phyloP scores from a whole-genome alignment of 2,797 vertebrate genomes.

The Parauchenoglanis punctatus region DNA sequence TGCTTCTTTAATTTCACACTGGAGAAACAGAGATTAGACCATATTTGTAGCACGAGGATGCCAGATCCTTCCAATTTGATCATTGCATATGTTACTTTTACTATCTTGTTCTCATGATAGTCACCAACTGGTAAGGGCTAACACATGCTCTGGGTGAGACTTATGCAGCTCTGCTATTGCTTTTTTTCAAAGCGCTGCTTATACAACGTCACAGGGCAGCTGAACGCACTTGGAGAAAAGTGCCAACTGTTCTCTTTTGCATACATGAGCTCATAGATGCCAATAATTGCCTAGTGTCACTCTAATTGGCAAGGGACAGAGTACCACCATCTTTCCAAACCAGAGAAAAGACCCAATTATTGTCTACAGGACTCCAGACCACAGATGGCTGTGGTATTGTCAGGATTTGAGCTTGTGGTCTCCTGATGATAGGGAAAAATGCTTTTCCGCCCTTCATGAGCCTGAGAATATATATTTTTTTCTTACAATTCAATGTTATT shows the following conservation, averaged over 20 bases:
- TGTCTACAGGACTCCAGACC: background rate
- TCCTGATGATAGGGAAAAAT: slow-evolving; percentile 7
- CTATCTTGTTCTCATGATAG: background rate
- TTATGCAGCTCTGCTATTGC: background rate
- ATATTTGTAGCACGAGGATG: background rate
- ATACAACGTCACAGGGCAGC: background rate
- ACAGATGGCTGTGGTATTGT: slow-evolving; percentile 11
- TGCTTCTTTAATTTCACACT: background rate
- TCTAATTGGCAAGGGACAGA: slow-evolving; percentile 22
- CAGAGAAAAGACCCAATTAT: slow-evolving; percentile 11
- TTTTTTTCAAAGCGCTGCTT: background rate
- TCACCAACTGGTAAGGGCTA: slow-evolving; percentile 4
- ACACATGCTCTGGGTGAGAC: background rate
- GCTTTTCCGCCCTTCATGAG: background rate
- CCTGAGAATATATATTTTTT: background rate
- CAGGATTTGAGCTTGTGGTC: slow-evolving; percentile 9
- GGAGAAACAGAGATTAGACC: background rate
- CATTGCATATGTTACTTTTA: slow-evolving; percentile 11
- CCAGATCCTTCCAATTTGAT: background rate
- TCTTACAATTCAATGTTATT: background rate
- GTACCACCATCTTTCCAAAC: slow-evolving; percentile 12
- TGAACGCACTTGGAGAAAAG: background rate
- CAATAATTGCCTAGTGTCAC: slow-evolving; percentile 3
- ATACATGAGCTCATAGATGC: background rate
- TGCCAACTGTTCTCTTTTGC: background rate